Conservation (phyloP, 2,888 invertebrate genomes). For the Parnassius mnemosyne region DNA sequence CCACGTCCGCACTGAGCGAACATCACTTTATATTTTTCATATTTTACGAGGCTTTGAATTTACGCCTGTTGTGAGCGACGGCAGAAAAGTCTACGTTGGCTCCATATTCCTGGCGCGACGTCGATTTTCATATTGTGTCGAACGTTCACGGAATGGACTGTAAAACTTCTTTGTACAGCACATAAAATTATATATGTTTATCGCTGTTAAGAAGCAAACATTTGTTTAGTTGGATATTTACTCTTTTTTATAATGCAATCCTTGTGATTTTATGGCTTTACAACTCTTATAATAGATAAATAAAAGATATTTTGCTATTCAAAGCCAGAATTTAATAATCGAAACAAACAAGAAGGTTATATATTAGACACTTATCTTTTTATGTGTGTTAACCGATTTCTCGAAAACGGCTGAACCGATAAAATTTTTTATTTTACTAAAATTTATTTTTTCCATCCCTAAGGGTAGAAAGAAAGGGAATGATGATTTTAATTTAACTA, state of each 20-base stretch:
- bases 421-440: too few species aligned
- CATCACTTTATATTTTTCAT: conserved; percentile 64
- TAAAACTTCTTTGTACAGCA: conserved; percentile 35
- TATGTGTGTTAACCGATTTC: too few species aligned
- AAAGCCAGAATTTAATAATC: too few species aligned
- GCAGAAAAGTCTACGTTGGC: conserved; percentile 45
- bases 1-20: conserved; percentile 41
- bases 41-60: conserved; percentile 76
- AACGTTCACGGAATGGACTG: conserved; percentile 39
- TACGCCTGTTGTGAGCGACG: conserved; percentile 53
- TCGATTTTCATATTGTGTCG: conserved; percentile 40
- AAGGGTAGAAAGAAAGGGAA: too few species aligned
- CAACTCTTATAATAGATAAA: too few species aligned
- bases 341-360: too few species aligned
- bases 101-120: conserved; percentile 36
- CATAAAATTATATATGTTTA: conserved; percentile 20
- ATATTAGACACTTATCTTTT: too few species aligned
- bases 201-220: conserved; percentile 14
- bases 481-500: too few species aligned
- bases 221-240: conserved; percentile 13
- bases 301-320: too few species aligned
- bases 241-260: conserved; percentile 1
- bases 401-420: too few species aligned
- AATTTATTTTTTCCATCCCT: too few species aligned
- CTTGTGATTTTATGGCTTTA: neutral